Conservation (phyloP, 2,797 vertebrate genomes). For the Varecia variegata region DNA sequence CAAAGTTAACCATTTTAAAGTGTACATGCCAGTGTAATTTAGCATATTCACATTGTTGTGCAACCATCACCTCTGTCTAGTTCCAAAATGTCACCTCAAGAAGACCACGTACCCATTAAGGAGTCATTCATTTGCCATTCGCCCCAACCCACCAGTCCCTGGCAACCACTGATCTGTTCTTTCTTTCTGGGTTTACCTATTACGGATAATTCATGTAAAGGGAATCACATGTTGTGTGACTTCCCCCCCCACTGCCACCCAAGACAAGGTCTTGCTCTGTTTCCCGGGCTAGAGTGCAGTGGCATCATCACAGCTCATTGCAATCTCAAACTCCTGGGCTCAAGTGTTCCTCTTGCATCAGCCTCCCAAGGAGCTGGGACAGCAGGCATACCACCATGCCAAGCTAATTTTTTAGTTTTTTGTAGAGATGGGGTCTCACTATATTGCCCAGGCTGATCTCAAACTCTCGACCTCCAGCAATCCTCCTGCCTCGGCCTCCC, state of each 20-base stretch:
- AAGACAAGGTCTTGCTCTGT: neutral
- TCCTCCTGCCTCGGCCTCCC: neutral
- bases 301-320: neutral
- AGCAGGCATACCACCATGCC: neutral
- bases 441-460: neutral
- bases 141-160: rapidly evolving
- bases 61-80: neutral
- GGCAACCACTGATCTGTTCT: neutral
- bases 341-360: neutral
- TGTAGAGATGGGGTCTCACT: neutral
- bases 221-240: neutral
- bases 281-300: neutral
- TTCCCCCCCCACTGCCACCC: too few species aligned
- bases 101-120: neutral
- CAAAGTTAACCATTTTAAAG: neutral
- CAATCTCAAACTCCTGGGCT: neutral
- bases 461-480: neutral
- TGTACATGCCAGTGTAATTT: rapidly evolving
- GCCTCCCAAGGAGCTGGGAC: neutral
- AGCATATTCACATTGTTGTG: neutral
- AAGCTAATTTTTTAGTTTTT: neutral
- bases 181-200: neutral
- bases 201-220: too few species aligned
- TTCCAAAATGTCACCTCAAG: neutral
- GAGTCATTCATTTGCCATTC: neutral